Conservation (phyloP, 2,113 vertebrate genomes). For the Hippocampus barbouri region DNA sequence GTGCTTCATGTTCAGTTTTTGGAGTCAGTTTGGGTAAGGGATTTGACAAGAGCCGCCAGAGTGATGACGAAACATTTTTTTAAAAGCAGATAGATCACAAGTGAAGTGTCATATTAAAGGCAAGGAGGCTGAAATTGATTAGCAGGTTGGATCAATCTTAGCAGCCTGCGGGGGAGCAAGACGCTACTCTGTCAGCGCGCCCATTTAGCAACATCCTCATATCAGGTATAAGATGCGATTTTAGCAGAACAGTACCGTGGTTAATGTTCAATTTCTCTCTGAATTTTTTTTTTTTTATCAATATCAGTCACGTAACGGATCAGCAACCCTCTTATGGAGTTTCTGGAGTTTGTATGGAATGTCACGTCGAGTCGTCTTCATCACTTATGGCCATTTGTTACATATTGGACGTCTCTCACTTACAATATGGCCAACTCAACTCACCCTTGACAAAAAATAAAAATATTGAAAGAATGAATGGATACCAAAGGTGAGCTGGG, state of each 20-base stretch:
- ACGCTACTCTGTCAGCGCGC: background rate
- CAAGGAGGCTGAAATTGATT: background rate
- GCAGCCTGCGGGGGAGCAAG: background rate
- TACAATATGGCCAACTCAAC: background rate
- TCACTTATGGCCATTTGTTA: background rate
- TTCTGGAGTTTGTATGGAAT: background rate
- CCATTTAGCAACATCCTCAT: background rate
- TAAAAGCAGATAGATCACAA: background rate
- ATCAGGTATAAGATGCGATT: background rate
- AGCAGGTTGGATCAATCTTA: background rate
- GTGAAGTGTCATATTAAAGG: background rate
- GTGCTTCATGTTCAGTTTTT: background rate
- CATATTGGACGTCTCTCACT: background rate
- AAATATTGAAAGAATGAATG: background rate
- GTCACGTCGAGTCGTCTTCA: background rate
- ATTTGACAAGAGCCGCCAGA: background rate
- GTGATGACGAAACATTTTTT: background rate
- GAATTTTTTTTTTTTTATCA: too few relatives aligned
- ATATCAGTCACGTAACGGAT: too few relatives aligned
- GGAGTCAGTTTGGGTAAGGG: too few relatives aligned
- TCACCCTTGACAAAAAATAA: background rate
- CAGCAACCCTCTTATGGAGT: too few relatives aligned
- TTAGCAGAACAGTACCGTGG: background rate
- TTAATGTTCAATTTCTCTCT: background rate
- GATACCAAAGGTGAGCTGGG: background rate